phyloP scores from a whole-genome alignment of 2,113 vertebrate species.

The Percina caprodes region DNA sequence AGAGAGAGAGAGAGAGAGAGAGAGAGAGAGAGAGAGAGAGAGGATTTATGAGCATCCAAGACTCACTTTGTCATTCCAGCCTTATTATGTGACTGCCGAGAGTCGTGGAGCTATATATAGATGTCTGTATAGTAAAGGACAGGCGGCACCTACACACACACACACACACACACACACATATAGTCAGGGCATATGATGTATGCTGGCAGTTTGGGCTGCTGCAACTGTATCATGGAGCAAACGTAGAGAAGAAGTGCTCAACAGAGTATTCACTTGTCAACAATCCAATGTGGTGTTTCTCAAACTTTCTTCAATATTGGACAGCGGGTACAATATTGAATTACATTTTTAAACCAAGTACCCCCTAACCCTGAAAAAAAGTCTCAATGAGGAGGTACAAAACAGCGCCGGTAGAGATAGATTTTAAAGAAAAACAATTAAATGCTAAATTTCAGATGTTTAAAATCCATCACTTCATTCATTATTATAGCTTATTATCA shows the following conservation, averaged over 20 bases:
- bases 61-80: constrained; percentile 79
- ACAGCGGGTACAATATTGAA: no score
- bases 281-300: no score
- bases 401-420: no score
- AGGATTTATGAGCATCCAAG: constrained; percentile 66
- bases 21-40: constrained; percentile 4
- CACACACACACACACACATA: constrained; percentile 10
- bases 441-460: no score
- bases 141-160: constrained; percentile 27
- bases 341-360: no score
- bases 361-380: no score
- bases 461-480: no score
- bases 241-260: neutral
- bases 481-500: no score
- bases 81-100: constrained; percentile 77
- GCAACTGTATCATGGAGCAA: neutral
- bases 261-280: neutral
- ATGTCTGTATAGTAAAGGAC: constrained; percentile 69
- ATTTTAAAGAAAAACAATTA: no score
- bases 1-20: constrained; percentile 31
- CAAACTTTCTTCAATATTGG: no score
- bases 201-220: constrained; percentile 4
- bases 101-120: constrained; percentile 78
- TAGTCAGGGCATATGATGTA: constrained; percentile 44
- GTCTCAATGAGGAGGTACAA: no score